Base-by-base conservation (phyloP, 2,888 invertebrate genomes). In the Eupelmus urozonus region DNA sequence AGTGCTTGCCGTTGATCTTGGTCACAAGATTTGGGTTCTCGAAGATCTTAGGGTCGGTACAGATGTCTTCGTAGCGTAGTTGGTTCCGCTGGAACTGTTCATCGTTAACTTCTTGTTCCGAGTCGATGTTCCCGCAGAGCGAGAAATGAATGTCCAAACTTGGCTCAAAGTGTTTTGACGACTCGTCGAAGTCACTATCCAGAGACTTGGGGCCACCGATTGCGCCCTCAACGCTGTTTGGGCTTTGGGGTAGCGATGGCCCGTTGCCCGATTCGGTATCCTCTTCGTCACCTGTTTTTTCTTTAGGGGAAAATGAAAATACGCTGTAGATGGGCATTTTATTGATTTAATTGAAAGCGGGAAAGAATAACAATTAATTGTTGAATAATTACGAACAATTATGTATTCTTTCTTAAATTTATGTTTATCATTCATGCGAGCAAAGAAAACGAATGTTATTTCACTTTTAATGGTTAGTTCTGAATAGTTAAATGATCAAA, bases 211-310 rank as follows among this genome's bases (percentile, higher is more conserved):
- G 92, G n/a, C 91, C 91, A 27, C 91, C 90, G 27, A 91, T 91
- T 76, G 94, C 94, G 25, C 96, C 96, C 84, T 96, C 97, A 77
- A 96, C 94, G 80, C 97, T 97, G 85, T 96, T 95, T 20, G 97
- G 97, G 65, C 98, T 98, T 88, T 98, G 97, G 9, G 98, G 97
- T 84, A 98, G 91, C 69, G 98, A 98, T 51, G 97, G 96, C 55
- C 98, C 98, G 90, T 97, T 97, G 81, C 98, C 98, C 80, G 98
- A 98, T 91, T 98, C 98, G 83, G 95, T 95, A 91, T 98, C 98
- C 89, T 97, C 97, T 84, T 98, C 97, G 80, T 95, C 93, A 80
- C 92, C 92, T 66, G 92, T 77, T 69, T 80, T 80, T 76, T 73
- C 80, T 77, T 7, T 40, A 25, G 27, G 27, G n/a, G n/a, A n/a